Percentiles rank a stretch among this genome's conserved stretches.
Conservation (phyloP, 1,140 invertebrate species). For the Araneus ventricosus region DNA sequence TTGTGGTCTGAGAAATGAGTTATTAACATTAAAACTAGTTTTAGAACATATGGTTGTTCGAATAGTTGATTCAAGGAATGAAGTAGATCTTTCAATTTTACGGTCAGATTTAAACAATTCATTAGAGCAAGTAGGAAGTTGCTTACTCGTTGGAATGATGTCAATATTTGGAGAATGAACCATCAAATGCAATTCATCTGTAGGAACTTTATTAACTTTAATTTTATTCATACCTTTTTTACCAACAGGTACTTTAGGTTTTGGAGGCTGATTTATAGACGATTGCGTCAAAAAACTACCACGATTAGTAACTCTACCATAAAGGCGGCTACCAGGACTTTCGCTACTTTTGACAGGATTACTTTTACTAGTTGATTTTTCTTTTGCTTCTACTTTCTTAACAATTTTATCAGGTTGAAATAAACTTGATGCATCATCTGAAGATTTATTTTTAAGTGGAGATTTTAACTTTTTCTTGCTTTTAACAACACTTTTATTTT, state of each 20-base stretch:
- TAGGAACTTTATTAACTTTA: not conserved
- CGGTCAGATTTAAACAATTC: constrained; percentile 5
- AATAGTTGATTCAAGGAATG: not conserved
- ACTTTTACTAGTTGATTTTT: not conserved
- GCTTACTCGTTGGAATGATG: not conserved
- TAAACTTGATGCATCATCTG: not conserved
- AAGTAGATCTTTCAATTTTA: not conserved
- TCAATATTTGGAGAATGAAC: constrained; percentile 48
- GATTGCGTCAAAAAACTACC: constrained; percentile 62
- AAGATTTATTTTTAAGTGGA: not conserved
- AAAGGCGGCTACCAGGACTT: not conserved
- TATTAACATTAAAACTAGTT: not conserved
- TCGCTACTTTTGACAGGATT: not conserved
- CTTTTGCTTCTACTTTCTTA: not conserved
- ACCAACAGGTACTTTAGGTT: not conserved
- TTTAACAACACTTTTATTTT: not conserved
- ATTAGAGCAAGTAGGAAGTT: not conserved
- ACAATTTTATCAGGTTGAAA: constrained; percentile 17
- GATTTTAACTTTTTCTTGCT: not conserved
- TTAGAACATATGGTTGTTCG: not conserved
- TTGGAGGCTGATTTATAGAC: not conserved
- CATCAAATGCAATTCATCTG: constrained; percentile 58
- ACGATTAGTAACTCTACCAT: constrained; percentile 61
- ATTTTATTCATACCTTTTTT: constrained; percentile 14
- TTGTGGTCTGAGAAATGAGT: not conserved